Conservation (phyloP, 1,140 invertebrate species). For the Drosophila mauritiana region DNA sequence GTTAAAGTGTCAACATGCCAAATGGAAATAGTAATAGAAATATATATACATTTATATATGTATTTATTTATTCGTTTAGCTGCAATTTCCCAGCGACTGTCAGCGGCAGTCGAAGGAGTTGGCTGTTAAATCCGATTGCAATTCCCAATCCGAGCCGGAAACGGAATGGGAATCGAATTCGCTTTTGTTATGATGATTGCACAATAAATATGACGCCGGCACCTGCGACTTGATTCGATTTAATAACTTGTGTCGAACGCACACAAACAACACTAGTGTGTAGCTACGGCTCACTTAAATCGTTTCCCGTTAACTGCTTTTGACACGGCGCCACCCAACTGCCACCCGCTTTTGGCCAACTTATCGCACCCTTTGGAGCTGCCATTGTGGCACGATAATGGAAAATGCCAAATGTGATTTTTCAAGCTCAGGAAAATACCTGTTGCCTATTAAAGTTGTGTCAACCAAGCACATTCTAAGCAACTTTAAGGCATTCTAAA, state of each 20-base stretch:
- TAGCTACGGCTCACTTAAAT: constrained; percentile 2
- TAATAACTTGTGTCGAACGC: constrained; percentile 75
- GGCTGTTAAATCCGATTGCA: not conserved
- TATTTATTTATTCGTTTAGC: constrained; percentile 64
- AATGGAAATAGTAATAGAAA: constrained; percentile 58
- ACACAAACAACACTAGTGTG: not conserved
- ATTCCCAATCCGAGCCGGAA: not conserved
- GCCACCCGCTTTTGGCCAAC: not conserved
- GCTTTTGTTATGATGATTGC: constrained; percentile 73
- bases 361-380: not conserved
- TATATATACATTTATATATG: constrained; percentile 52
- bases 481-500: not conserved
- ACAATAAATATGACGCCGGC: constrained; percentile 62
- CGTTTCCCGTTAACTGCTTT: constrained; percentile 14
- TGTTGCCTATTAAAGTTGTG: not conserved
- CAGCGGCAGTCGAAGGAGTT: constrained; percentile 30
- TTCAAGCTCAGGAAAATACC: not conserved
- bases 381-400: not conserved
- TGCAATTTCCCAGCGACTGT: constrained; percentile 42
- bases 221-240: constrained; percentile 73
- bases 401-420: constrained; percentile 1
- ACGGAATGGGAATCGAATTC: constrained; percentile 1
- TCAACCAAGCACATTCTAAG: not conserved
- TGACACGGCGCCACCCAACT: constrained; percentile 1
- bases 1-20: constrained; percentile 65